Conservation (phyloP, 2,113 vertebrate species). For the Dendropsophus ebraccatus region DNA sequence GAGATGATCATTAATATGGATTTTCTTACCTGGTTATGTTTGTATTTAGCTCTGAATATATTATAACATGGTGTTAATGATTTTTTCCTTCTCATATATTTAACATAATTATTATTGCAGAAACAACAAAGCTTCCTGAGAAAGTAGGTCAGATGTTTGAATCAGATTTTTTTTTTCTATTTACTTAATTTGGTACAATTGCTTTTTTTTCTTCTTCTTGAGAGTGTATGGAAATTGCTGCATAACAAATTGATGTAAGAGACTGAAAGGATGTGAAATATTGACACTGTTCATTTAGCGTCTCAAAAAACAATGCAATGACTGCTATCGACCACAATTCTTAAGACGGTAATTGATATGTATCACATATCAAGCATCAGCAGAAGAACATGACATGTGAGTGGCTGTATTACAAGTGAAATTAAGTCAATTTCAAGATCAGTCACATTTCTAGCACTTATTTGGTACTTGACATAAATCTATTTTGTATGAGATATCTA, state of each 20-base stretch:
- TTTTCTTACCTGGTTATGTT: not conserved
- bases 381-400: constrained; percentile 5
- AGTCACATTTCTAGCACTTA: constrained; percentile 13
- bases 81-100: not conserved
- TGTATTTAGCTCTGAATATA: not conserved
- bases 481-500: not conserved
- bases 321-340: constrained; percentile 8
- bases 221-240: not conserved
- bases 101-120: not conserved
- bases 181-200: not conserved
- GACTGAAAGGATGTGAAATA: not conserved
- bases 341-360: constrained; percentile 34
- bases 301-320: constrained; percentile 19
- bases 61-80: not conserved
- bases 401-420: not conserved
- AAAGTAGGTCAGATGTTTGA: not conserved
- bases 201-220: not conserved
- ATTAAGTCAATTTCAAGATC: constrained; percentile 22
- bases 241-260: constrained; percentile 1
- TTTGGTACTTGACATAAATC: constrained; percentile 4
- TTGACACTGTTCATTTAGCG: not conserved
- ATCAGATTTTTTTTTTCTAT: not conserved
- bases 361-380: constrained; percentile 32
- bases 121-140: constrained; percentile 7
- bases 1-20: not conserved